Evolutionary conservation across 2,797 vertebrate species (phyloP), one percentile per base, ranked within the genome.

Genomic region (Muscicapa comitata): DNA sequence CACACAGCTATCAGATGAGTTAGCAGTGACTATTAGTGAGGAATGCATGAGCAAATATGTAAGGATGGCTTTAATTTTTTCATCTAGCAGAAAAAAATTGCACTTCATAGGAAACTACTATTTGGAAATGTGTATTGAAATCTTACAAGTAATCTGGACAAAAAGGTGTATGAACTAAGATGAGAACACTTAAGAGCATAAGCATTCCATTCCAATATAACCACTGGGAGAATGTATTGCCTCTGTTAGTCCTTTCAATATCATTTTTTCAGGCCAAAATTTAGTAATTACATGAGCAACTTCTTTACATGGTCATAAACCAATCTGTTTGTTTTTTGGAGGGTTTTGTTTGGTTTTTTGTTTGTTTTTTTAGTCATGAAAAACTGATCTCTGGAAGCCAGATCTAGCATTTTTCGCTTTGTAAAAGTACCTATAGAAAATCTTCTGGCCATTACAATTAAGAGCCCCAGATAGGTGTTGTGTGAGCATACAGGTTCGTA

Each of bases 391-490:
- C 51, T 59, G 33, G n/a, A 40, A 71, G 21, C 16, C 38, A 73
- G 19, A 40, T 40, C 21, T 38, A 54, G 7, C 24, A 33, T 13
- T 50, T n/a, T 3, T 51, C 19, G 47, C 20, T 58, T 42, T 47
- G 11, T 28, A 80, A 40, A 71, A 55, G 7, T 59, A 65, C 0
- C 0, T 4, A 7, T 2, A 59, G 70, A 29, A 79, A 72, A 55
- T 17, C 5, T 23, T 29, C 35, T 1, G 5, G 17, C 28, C 13
- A 29, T 17, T n/a, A 38, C 16, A 57, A 19, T 13, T 1, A 1
- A 54, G 28, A 78, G 11, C 19, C 17, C 47, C 28, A 23, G 25
- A 7, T 3, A 70, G 13, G 18, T 26, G 43, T 13, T 29, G 51
- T 17, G 21, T 13, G n/a, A 88, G 28, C 6, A 23, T 10, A 13